A percentile compares a stretch with the other conserved stretches of the same genome.
These are phyloP conservation scores for Notamacropus eugenii DNA, from an alignment of 2,797 vertebrate genomes.

Conservation along the genomic window DNA sequence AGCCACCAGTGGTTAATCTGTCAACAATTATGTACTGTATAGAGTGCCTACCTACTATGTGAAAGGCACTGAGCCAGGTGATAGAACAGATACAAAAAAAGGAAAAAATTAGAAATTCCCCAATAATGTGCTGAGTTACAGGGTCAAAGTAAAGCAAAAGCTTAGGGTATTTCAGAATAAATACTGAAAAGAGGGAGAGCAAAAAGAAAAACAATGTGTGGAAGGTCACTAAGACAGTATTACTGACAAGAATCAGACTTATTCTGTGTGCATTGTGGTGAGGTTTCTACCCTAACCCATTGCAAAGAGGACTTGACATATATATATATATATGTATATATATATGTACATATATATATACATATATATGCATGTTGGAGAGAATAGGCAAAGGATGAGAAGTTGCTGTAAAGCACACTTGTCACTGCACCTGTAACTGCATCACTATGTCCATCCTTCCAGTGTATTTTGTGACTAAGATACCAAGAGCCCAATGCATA, in stretches of 20 bases:
- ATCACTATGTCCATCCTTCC: background rate
- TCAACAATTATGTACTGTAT: too few relatives aligned
- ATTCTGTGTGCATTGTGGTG: background rate
- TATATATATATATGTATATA: too few relatives aligned
- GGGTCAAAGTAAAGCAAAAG: background rate
- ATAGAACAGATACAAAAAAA: too few relatives aligned
- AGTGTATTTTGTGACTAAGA: background rate
- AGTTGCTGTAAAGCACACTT: background rate
- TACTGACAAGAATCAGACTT: background rate
- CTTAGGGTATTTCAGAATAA: constrained; percentile 34
- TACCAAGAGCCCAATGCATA: background rate
- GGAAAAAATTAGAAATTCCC: background rate
- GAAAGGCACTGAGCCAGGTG: too few relatives aligned
- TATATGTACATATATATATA: background rate
- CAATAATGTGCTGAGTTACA: background rate
- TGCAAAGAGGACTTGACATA: background rate
- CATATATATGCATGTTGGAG: background rate
- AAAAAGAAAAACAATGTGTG: background rate
- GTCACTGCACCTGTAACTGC: background rate
- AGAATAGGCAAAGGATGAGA: background rate
- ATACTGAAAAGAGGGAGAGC: constrained; percentile 6
- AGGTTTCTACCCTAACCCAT: background rate
- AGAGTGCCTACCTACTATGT: too few relatives aligned
- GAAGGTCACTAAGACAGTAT: background rate
- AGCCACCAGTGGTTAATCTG: background rate